These are phyloP conservation scores for Tipula helvola DNA, from an alignment of 2,888 invertebrate genomes.

Conservation along the genomic window DNA sequence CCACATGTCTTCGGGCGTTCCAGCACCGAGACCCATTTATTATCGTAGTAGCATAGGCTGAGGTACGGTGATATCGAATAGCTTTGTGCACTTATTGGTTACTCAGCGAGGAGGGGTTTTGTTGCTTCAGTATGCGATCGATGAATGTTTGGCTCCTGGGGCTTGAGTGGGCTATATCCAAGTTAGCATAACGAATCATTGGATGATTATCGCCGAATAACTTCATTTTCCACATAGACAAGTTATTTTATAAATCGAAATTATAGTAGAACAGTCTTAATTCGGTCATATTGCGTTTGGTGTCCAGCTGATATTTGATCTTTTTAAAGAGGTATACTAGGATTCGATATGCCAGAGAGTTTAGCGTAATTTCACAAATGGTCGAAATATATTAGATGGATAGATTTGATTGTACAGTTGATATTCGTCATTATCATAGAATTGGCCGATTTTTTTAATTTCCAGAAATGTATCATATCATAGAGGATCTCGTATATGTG, in stretches of 20 bases:
- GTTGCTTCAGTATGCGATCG: conserved; percentile 80
- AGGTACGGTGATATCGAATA: conserved; percentile 87
- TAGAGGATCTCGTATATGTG: conserved; percentile 80
- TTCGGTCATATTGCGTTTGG: conserved; percentile 23
- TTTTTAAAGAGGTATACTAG: conserved; percentile 62
- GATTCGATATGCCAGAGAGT: conserved; percentile 75
- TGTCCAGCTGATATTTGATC: conserved; percentile 14
- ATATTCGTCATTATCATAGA: conserved; percentile 79
- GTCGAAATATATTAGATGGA: conserved; percentile 44
- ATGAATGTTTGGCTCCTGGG: conserved; percentile 68
- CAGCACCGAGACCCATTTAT: conserved; percentile 91
- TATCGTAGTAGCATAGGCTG: conserved; percentile 86
- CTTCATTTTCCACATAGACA: conserved; percentile 96
- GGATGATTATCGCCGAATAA: conserved; percentile 79
- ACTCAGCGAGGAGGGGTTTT: conserved; percentile 73
- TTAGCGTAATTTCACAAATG: conserved; percentile 70
- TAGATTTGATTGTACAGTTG: conserved; percentile 56
- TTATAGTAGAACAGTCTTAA: conserved; percentile 71
- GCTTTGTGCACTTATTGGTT: conserved; percentile 91
- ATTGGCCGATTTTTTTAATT: conserved; percentile 70
- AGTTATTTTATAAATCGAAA: conserved; percentile 65
- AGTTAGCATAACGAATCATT: conserved; percentile 83
- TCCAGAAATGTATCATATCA: conserved; percentile 73
- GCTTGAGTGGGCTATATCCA: conserved; percentile 76
- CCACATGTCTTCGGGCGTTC: conserved; percentile 89